These are phyloP conservation scores for Agelas oroides DNA, from an alignment of 37 sponge, comb jelly and placozoan species.

Conservation along the genomic window DNA sequence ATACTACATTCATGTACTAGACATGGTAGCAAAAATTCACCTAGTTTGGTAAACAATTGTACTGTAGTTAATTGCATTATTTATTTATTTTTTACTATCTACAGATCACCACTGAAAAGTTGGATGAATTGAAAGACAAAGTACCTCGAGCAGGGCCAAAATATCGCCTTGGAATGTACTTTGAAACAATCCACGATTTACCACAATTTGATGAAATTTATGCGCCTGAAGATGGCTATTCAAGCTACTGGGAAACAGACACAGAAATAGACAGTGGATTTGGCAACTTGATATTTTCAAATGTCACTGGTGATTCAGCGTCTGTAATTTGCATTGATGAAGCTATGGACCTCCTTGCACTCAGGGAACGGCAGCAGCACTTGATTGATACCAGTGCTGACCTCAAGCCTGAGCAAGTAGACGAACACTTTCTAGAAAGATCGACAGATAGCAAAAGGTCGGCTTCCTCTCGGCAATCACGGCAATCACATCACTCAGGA, in stretches of 20 bases:
- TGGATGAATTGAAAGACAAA: conserved; percentile 58
- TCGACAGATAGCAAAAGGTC: conserved; percentile 32
- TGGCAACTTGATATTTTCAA: conserved; percentile 53
- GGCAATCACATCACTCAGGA: conserved; percentile 32
- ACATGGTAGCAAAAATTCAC: too few relatives aligned
- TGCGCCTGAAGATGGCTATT: conserved; percentile 46
- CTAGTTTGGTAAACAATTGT: too few relatives aligned
- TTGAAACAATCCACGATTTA: conserved; percentile 67
- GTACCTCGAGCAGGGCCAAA: conserved; percentile 68
- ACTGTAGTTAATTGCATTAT: too few relatives aligned
- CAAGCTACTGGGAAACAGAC: conserved; percentile 70
- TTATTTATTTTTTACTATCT: neutral
- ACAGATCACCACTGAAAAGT: conserved; percentile 65
- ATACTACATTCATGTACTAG: too few relatives aligned
- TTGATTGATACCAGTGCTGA: neutral
- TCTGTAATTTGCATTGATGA: conserved; percentile 68
- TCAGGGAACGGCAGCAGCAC: conserved; percentile 15
- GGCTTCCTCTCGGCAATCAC: conserved; percentile 6
- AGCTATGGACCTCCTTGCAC: conserved; percentile 32
- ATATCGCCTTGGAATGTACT: conserved; percentile 77
- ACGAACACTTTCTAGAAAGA: conserved; percentile 18
- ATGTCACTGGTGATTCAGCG: conserved; percentile 70
- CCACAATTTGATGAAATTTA: conserved; percentile 39
- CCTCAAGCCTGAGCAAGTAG: neutral
- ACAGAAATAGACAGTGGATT: conserved; percentile 51